These are phyloP conservation scores for Leiothrix lutea DNA, from an alignment of 2,113 vertebrate species.

Conservation along the genomic window DNA sequence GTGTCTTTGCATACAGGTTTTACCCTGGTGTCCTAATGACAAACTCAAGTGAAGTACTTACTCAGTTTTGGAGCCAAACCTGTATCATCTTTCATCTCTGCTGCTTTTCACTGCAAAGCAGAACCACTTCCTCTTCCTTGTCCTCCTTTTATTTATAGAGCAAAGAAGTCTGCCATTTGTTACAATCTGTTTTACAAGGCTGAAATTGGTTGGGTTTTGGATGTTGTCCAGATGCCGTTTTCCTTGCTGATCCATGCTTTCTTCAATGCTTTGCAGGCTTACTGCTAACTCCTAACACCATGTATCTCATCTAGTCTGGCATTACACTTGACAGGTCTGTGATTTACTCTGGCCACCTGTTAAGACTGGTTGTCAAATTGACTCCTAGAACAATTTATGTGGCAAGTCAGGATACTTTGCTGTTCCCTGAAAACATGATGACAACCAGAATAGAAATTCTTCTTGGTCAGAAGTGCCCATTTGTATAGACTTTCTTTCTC, in stretches of 20 bases:
- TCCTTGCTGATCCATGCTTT: neutral
- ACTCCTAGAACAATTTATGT: neutral
- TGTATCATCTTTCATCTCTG: neutral
- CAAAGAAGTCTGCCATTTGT: neutral
- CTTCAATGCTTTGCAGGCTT: neutral
- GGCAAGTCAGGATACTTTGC: neutral
- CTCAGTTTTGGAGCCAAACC: neutral
- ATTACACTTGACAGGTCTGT: neutral
- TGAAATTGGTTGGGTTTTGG: conserved; percentile 15
- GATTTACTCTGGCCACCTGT: conserved; percentile 3
- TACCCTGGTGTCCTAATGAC: neutral
- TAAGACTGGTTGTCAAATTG: neutral
- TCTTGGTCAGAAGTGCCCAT: neutral
- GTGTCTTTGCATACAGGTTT: neutral
- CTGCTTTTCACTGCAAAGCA: neutral
- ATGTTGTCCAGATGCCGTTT: neutral
- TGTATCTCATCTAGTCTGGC: neutral
- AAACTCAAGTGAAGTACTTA: neutral
- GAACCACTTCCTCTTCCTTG: conserved; percentile 19
- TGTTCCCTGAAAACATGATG: neutral
- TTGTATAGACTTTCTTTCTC: neutral
- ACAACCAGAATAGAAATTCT: neutral
- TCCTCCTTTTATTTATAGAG: conserved; percentile 5
- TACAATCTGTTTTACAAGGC: neutral
- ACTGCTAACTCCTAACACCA: neutral